These are phyloP conservation scores for Tor tambroides DNA, from an alignment of 2,113 vertebrate genomes.

Conservation along the genomic window DNA sequence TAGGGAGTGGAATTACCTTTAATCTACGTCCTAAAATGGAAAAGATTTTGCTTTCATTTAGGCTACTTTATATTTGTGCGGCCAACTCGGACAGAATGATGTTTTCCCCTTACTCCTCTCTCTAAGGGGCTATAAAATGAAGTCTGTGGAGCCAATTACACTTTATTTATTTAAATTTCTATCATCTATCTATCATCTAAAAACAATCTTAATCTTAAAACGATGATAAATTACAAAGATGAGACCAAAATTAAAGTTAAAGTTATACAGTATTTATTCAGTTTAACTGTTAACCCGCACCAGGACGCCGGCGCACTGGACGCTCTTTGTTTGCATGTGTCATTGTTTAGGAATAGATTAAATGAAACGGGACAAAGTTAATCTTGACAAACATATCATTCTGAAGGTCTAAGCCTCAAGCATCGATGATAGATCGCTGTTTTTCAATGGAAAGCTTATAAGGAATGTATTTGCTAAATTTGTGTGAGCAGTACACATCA, in stretches of 20 bases:
- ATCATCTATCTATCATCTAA: not conserved
- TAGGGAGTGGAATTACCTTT: conserved; percentile 21
- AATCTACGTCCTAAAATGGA: not conserved
- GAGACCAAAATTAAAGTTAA: not conserved
- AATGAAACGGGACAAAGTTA: no score
- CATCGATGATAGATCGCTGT: no score
- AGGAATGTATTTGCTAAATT: no score
- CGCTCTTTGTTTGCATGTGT: no score
- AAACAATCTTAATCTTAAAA: not conserved
- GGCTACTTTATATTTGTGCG: not conserved
- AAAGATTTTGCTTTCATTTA: conserved; percentile 14
- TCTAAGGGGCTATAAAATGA: not conserved
- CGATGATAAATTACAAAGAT: not conserved
- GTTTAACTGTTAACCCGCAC: no score
- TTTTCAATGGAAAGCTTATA: no score
- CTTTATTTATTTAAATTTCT: not conserved
- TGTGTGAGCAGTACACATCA: no score
- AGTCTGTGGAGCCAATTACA: not conserved
- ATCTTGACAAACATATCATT: no score
- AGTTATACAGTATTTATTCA: no score
- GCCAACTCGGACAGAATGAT: not conserved
- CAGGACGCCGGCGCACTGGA: no score
- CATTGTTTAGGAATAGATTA: no score
- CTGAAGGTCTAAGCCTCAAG: no score
- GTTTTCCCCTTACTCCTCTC: not conserved